These are phyloP conservation scores for Metopolophium dirhodum DNA, from an alignment of 1,140 invertebrate genomes.

Conservation along the genomic window DNA sequence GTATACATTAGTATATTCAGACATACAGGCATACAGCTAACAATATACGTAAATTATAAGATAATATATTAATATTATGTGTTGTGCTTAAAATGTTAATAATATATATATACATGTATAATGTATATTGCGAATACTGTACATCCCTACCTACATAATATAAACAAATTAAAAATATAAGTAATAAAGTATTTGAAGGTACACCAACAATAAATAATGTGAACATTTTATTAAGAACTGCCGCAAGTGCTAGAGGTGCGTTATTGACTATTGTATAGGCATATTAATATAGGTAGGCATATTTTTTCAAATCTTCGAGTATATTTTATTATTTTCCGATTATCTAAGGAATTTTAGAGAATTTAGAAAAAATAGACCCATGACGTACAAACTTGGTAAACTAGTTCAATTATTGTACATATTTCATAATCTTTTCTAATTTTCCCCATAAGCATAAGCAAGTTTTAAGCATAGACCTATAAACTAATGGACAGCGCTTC, in stretches of 20 bases:
- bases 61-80: neutral
- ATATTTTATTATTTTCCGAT: neutral
- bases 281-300: neutral
- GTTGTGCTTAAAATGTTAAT: neutral
- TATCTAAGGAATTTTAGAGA: neutral
- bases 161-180: neutral
- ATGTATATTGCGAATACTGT: neutral
- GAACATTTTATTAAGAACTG: neutral
- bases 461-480: neutral
- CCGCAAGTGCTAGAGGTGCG: neutral
- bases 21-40: neutral
- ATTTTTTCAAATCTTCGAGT: neutral
- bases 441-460: too few relatives aligned
- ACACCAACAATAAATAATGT: neutral
- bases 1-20: neutral
- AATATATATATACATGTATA: neutral
- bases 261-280: too few relatives aligned
- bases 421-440: neutral
- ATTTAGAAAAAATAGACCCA: neutral
- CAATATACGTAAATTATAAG: neutral
- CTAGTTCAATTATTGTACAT: neutral
- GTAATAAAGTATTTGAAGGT: neutral
- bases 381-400: neutral
- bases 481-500: too few relatives aligned
- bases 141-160: neutral